Evolutionary conservation across 2,888 invertebrate species (phyloP).

Genomic region (Chloroclystis v-ata): DNA sequence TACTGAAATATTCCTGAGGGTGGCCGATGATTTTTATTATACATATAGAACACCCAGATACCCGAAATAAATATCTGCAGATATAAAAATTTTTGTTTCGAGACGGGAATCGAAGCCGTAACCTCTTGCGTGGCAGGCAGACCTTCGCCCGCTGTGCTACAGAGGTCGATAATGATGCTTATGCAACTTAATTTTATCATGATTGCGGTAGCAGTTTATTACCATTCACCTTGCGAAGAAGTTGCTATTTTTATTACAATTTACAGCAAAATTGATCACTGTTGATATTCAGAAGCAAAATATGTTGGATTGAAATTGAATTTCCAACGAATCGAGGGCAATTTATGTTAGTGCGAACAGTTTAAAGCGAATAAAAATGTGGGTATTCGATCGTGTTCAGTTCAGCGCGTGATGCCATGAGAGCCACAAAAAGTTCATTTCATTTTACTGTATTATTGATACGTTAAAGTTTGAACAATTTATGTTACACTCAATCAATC

Average conservation of each 20-base stretch:
- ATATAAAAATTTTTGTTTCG: no score
- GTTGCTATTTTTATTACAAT: not conserved
- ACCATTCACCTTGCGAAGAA: not conserved
- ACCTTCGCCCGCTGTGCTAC: no score
- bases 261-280: constrained; percentile 1
- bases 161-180: no score
- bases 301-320: constrained; percentile 21
- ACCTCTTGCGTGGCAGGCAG: no score
- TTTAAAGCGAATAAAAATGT: constrained; percentile 37
- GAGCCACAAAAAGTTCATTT: constrained; percentile 40
- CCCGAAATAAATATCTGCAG: no score
- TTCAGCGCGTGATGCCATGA: constrained; percentile 35
- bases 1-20: no score
- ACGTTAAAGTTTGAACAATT: constrained; percentile 35
- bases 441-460: constrained; percentile 38
- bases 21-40: no score
- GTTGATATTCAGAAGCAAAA: constrained; percentile 6
- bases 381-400: constrained; percentile 29
- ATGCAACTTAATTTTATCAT: not conserved
- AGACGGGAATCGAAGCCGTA: no score
- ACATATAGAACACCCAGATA: no score
- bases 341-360: constrained; percentile 37
- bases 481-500: not conserved
- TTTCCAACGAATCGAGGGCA: constrained; percentile 33
- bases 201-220: not conserved